A percentile compares a stretch with the other conserved stretches of the same genome.
These are phyloP conservation scores for Cheilosia scutellata DNA, from an alignment of 2,888 invertebrate genomes.

Conservation along the genomic window DNA sequence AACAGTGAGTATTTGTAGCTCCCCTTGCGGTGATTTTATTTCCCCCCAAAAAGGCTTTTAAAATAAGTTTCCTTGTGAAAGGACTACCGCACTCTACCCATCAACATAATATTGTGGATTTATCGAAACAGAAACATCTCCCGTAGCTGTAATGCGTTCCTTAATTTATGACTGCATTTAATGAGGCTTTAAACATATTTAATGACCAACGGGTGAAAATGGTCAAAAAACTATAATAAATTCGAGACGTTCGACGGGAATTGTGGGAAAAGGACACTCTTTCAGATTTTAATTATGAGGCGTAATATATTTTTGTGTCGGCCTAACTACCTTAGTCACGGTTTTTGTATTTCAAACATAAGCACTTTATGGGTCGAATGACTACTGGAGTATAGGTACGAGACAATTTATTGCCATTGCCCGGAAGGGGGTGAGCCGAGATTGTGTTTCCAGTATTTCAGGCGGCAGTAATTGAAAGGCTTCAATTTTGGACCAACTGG, in stretches of 20 bases:
- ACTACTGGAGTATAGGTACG: not conserved
- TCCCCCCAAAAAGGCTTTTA: not conserved
- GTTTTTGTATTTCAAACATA: no score
- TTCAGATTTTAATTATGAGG: conserved; percentile 36
- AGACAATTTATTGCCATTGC: not conserved
- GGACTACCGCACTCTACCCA: not conserved
- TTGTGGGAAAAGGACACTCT: conserved; percentile 4
- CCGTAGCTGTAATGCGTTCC: not conserved
- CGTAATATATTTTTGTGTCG: not conserved
- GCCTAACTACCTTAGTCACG: not conserved
- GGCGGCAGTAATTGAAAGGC: conserved; percentile 38
- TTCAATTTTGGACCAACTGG: conserved; percentile 34
- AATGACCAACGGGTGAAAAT: conserved; percentile 49
- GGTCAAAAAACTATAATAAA: conserved; percentile 44
- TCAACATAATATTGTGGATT: not conserved
- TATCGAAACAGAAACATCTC: not conserved
- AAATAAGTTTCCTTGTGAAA: not conserved
- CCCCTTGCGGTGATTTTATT: conserved; percentile 1
- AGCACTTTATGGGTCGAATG: not conserved
- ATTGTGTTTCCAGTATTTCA: not conserved
- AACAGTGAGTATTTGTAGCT: conserved; percentile 20
- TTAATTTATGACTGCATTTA: conserved; percentile 21
- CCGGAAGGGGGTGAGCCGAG: not conserved
- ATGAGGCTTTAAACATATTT: conserved; percentile 38
- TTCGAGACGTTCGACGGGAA: conserved; percentile 3